Evolutionary conservation across 2,113 vertebrate species (phyloP).

Genomic region (Burhinus oedicnemus): DNA sequence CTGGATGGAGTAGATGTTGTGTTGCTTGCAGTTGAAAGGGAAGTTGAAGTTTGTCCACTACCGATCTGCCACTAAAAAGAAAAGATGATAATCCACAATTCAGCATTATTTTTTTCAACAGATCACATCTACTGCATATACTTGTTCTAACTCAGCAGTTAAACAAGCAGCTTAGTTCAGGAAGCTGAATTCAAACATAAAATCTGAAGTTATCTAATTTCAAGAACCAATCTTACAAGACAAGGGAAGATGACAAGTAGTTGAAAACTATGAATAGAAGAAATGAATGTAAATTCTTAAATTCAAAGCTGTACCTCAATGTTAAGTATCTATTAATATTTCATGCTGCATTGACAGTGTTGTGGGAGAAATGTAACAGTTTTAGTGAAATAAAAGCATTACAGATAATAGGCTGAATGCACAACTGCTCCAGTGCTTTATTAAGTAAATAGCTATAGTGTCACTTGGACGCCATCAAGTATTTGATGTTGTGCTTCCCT

Average conservation of each 20-base stretch:
- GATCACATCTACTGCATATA: neutral
- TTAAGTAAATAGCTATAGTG: neutral
- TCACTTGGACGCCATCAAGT: neutral
- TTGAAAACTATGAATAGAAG: neutral
- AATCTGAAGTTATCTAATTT: neutral
- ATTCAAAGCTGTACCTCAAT: neutral
- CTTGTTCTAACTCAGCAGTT: neutral
- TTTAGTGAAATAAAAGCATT: slow-evolving; percentile 29
- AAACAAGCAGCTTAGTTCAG: neutral
- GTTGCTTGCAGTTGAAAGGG: slow-evolving; percentile 67
- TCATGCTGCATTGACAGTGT: neutral
- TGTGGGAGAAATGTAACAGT: neutral
- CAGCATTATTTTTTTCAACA: neutral
- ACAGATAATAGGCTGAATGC: neutral
- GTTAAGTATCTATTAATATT: slow-evolving; percentile 45
- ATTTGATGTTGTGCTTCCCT: neutral
- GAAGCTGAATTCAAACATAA: slow-evolving; percentile 4
- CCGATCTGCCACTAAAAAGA: slow-evolving; percentile 76
- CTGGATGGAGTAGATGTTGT: slow-evolving; percentile 77
- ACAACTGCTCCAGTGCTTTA: neutral
- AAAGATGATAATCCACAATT: neutral
- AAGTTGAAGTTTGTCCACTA: slow-evolving; percentile 65
- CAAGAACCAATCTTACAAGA: neutral
- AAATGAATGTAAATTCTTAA: neutral
- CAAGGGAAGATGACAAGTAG: neutral